Evolutionary conservation across 1,140 invertebrate species (phyloP).

Genomic region (Helicoverpa zea): DNA sequence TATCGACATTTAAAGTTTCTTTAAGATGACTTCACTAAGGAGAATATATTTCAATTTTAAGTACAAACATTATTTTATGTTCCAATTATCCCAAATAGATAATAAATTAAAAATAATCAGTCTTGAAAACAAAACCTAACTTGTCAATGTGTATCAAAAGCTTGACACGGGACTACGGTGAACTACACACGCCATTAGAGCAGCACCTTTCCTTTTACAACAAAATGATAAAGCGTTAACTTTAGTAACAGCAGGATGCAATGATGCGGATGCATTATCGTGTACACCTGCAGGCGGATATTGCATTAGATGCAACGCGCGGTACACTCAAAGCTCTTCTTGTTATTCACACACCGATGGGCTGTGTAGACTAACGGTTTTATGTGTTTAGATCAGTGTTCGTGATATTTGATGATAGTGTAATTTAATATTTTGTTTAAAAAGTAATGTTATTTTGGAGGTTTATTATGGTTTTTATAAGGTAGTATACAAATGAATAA

Average conservation of each 20-base stretch:
- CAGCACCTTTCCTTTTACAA: conserved; percentile 35
- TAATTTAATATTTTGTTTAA: background rate
- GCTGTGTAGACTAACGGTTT: conserved; percentile 55
- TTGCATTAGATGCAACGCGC: conserved; percentile 73
- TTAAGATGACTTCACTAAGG: too few species aligned
- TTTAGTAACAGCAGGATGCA: conserved; percentile 54
- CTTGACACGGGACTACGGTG: background rate
- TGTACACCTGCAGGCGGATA: conserved; percentile 73
- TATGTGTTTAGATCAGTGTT: conserved; percentile 5
- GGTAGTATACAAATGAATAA: too few species aligned
- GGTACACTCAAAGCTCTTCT: conserved; percentile 65
- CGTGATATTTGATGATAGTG: background rate
- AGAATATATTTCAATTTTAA: too few species aligned
- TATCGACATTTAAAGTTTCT: background rate
- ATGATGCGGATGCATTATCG: conserved; percentile 70
- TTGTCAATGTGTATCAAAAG: background rate
- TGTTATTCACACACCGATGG: conserved; percentile 66
- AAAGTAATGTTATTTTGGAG: background rate
- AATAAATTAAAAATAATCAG: background rate
- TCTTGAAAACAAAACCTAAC: background rate
- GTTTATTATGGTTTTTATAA: too few species aligned
- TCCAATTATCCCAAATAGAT: background rate
- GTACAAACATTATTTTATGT: background rate
- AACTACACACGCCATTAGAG: conserved; percentile 6
- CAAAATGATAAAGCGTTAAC: conserved; percentile 44